Evolutionary conservation across 2,113 vertebrate species (phyloP), one percentile per base, ranked within the genome.

Genomic region (Coracopsis vasa): DNA sequence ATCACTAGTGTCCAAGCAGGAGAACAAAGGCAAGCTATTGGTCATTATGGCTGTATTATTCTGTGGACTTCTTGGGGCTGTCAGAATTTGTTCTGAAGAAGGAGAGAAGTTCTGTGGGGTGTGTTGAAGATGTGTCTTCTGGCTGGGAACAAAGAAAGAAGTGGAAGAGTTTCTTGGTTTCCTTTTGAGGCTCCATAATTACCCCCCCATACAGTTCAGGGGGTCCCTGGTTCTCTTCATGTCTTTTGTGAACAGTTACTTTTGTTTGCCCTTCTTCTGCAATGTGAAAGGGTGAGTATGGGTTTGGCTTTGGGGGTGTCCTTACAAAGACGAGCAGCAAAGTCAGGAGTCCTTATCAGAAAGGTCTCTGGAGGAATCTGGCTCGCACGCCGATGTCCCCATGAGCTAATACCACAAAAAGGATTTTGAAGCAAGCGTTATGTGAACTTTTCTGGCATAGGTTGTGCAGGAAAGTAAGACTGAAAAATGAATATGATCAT

Each of bases 1-100:
- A 20, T 84, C 61, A 41, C 39, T 44, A 62, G 75, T 85, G 69
- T 85, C 89, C 51, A 61, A 81, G 53, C 50, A 51, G 53, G 47
- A 92, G 89, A 95, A 95, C 93, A 96, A 97, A 97, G 48, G 50
- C 72, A 75, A 29, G 41, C 65, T 81, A 33, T 65, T 95, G 95
- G 80, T 92, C 61, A 48, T 94, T 81, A 78, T 83, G 83, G 56
- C 80, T 93, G 54, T 48, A 18, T 86, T 94, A 71, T 86, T 90
- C 86, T 90, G 45, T 39, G 64, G 74, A 54, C 19, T 81, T 53
- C 62, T 86, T 56, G 64, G 29, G 69, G 35, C 71, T 93, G 60
- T 86, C 75, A 84, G 75, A 69, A 69, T 86, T 80, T 86, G 39
- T 84, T 86, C 77, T 92, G 75, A 91, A 92, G 80, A 39, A 75